phyloP scores from a whole-genome alignment of 37 sponge, comb jelly and placozoan genomes.

The Amphimedon queenslandica region DNA sequence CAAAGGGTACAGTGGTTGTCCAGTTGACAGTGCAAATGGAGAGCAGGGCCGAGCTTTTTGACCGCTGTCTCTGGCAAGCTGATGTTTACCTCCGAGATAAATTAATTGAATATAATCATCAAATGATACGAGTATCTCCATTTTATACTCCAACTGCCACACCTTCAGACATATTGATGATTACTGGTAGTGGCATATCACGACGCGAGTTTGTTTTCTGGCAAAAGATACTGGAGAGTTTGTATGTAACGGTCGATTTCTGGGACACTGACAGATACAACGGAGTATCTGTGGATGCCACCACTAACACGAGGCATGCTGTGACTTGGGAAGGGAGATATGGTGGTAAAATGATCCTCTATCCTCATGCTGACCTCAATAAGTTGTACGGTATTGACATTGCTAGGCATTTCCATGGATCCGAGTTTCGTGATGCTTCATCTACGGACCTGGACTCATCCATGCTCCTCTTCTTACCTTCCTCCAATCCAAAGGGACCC shows the following conservation, averaged over 20 bases:
- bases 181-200: constrained; percentile 37
- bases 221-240: constrained; percentile 46
- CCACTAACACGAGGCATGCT: constrained; percentile 7
- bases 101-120: constrained; percentile 56
- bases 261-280: constrained; percentile 63
- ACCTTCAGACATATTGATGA: constrained; percentile 57
- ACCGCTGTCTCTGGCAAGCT: constrained; percentile 62
- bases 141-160: constrained; percentile 42
- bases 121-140: constrained; percentile 52
- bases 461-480: constrained; percentile 49
- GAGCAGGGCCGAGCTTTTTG: constrained; percentile 64
- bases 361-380: constrained; percentile 54
- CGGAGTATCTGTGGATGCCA: constrained; percentile 49
- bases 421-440: neutral
- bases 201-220: constrained; percentile 61
- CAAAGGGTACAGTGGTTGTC: constrained; percentile 23
- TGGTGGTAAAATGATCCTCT: constrained; percentile 56
- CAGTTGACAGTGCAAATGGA: constrained; percentile 54
- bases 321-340: constrained; percentile 38
- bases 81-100: constrained; percentile 64
- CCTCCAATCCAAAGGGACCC: constrained; percentile 2
- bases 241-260: constrained; percentile 44
- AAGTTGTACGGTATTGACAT: constrained; percentile 34
- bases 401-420: constrained; percentile 44
- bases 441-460: constrained; percentile 23